Base-by-base conservation (phyloP, 2,797 vertebrate genomes). In the Tragelaphus oryx region DNA sequence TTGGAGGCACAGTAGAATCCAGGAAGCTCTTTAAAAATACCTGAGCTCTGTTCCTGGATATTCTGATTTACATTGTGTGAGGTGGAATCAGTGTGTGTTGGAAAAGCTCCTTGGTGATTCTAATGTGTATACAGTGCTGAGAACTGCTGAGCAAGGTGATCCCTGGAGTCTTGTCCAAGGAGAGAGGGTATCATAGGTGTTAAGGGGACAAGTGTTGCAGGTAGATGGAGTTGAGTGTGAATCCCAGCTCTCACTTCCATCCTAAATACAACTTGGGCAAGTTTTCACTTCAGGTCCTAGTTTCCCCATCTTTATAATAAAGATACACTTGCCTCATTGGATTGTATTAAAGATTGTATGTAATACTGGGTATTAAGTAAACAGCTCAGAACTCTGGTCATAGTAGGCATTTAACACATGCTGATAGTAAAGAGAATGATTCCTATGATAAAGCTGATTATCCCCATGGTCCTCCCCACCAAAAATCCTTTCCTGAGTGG, bases 21-120 rank as follows among this genome's bases (percentile, higher is more conserved):
- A 71, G 10, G 24, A 17, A 48, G 10, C 16, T 8, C 86, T 87
- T 59, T 17, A 33, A 59, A 74, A 90, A 52, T 30, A 8, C 0
- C 14, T 37, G 22, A 71, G 41, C 14, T 84, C 52, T 74, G 50
- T 44, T 8, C 22, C 10, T 37, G 3, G 20, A 6, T 87, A 30
- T 90, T 87, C 82, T 95, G 41, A 81, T 60, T 50, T 90, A 60
- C 59, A 76, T 20, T 91, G 37, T 55, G 30, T n/a, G 11, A 76
- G 28, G 22, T 28, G 11, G 5, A 37, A 68, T 37, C 65, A n/a
- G 0, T 60, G 22, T 86, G 28, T 44, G 44, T 71, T 57, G 79
- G 20, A 54, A 90, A 91, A 85, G 12, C 24, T 41, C 6, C 12
- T 60, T 6, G 4, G 6, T 86, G 59, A 33, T 89, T 74, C 46